A percentile compares a stretch with the other conserved stretches of the same genome.
Evolutionary conservation across 2,113 vertebrate genomes (phyloP).

Genomic region (Rhagologus leucostigma): DNA sequence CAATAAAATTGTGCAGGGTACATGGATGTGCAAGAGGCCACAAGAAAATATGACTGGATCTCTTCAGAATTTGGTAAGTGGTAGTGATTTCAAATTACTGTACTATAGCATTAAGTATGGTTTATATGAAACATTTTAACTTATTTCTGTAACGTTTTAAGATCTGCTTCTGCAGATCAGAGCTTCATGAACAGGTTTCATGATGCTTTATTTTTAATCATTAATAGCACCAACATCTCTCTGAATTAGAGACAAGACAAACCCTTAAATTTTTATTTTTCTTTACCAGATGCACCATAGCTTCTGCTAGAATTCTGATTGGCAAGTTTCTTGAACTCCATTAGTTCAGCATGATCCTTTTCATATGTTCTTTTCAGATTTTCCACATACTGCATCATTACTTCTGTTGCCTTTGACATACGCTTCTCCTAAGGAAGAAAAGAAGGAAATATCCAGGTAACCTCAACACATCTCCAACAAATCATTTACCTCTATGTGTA

Average conservation of each 20-base stretch:
- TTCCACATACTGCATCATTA: slow-evolving; percentile 99
- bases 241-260: not conserved
- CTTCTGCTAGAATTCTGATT: slow-evolving; percentile 95
- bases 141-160: not conserved
- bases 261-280: not conserved
- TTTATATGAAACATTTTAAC: not conserved
- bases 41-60: not conserved
- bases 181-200: not conserved
- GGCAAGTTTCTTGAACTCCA: slow-evolving; percentile 96
- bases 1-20: not conserved
- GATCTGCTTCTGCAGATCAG: not conserved
- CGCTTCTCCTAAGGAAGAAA: slow-evolving; percentile 86
- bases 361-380: slow-evolving; percentile 96
- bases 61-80: not conserved
- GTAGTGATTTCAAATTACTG: not conserved
- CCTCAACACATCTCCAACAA: not conserved
- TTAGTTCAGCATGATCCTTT: slow-evolving; percentile 95
- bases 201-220: not conserved
- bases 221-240: not conserved
- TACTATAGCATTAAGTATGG: not conserved
- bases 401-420: slow-evolving; percentile 96
- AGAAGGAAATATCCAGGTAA: not conserved
- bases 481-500: not conserved
- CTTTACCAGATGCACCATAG: slow-evolving; percentile 83
- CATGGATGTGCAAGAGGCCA: not conserved